Base-by-base conservation (phyloP, 2,888 invertebrate genomes). In the Ophion slaviceki region DNA sequence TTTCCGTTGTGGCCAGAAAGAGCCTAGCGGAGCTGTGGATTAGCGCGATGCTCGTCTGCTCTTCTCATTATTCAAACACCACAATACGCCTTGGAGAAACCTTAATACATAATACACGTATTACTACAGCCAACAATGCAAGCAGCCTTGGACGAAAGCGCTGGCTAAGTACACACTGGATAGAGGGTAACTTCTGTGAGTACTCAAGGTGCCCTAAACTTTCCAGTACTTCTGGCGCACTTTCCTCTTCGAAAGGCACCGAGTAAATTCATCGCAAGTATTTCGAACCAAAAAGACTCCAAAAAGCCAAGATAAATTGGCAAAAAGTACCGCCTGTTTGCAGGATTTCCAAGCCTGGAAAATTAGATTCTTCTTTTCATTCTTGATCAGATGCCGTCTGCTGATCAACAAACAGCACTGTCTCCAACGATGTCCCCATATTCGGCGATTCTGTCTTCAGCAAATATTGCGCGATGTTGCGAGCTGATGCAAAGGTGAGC, bases 41-140 rank as follows among this genome's bases (percentile, higher is more conserved):
- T 91, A 90, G 86, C 87, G 84, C 88, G 82, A 36, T 87, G 87
- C 88, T 85, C 71, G 88, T 71, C 72, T 87, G 86, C 88, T 85
- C 71, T 88, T 74, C 90, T 90, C 90, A 89, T 91, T 91, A 90
- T 88, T 82, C 88, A 86, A 89, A 89, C 89, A 88, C 87, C 82
- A 84, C 85, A 86, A 86, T 89, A 83, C 83, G 83, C 86, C 80
- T 67, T 77, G 64, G 75, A 71, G 80, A 64, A 78, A 61, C 24
- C 68, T 62, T 36, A 36, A 32, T n/a, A 36, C 32, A 20, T 53
- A 53, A 66, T 66, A 66, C 66, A 10, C 32, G 53, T 66, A 53
- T 53, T 62, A 62, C 62, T 62, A 14, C 14, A 32, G 62, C 62
- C 53, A 53, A 53, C 53, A 53, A 53, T 53, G 53, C 53, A 17